Evolutionary conservation across 2,797 vertebrate genomes (phyloP), one percentile per base, ranked within the genome.

Genomic region (Coracias cyanogaster): DNA sequence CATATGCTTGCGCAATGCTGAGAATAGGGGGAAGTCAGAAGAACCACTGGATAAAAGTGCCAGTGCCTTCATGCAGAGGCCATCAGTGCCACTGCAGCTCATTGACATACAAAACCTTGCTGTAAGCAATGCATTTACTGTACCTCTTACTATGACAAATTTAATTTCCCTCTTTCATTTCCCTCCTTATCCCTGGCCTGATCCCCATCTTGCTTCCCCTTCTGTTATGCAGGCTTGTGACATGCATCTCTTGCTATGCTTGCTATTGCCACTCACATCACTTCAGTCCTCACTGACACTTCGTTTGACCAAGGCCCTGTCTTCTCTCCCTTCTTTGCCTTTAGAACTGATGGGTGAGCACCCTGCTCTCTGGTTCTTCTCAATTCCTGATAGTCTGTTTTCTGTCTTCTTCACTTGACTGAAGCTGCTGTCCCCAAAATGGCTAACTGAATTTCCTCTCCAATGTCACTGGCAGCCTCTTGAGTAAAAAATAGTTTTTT

Each of bases 131-230:
- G 43, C 45, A 89, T 82, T 69, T 86, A 73, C 66, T 1, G 3
- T 90, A 67, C 55, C 29, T 73, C 81, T 89, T 89, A 37, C 48
- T 66, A 16, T 49, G 39, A 57, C 60, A 54, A 33, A 92, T 94
- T 74, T 92, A 22, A 54, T 76, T 96, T 96, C 91, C 57, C 73
- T 60, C 60, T 97, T 95, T 96, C 86, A 46, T 94, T 95, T 94
- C 91, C 61, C 78, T 92, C 67, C 18, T 90, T 80, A 39, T 70
- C 20, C 22, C 73, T 84, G 71, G n/a, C 60, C 21, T 60, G 52
- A 66, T 83, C 43, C 51, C 20, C 20, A 11, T 85, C 57, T 61
- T 70, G 33, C 54, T 94, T 90, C 86, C 78, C 70, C 52, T 46
- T 91, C 43, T 22, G 43, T 61, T 78, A 46, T 67, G 29, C 77